Base-by-base conservation (phyloP, 1,140 invertebrate genomes). In the Cephus cinctus region DNA sequence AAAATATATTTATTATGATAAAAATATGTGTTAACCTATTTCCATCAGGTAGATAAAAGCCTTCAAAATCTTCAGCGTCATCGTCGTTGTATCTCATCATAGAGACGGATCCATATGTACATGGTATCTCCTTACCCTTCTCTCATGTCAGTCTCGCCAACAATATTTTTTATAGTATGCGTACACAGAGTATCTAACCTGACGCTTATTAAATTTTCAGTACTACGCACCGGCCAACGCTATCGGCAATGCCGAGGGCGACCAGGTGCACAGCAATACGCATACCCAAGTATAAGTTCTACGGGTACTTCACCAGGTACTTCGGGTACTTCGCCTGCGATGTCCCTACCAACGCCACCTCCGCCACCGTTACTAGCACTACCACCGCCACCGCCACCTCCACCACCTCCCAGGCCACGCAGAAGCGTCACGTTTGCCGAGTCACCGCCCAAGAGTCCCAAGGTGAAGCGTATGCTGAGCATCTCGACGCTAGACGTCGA, bases 181-280 rank as follows among this genome's bases (percentile, higher is more conserved):
- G n/a, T n/a, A n/a, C n/a, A n/a, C n/a, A n/a, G n/a, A n/a, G n/a
- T n/a, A n/a, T n/a, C n/a, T n/a, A n/a, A 27, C 25, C 25, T 6
- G n/a, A 8, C 25, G 19, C 14, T 25, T 50, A 66, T 56, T 54
- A 55, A 56, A 65, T 57, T 83, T 82, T 48, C 81, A 90, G 86
- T 90, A 90, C 64, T 90, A 89, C 78, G 84, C 86, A 31, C 85
- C 87, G 43, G 84, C 85, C 47, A 87, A 85, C 72, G 85, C 88
- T 61, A 84, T 86, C 63, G 82, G 78, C 56, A 79, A 72, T 66
- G 80, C 75, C 55, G 83, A 88, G 70, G 81, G 83, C 75, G 84
- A 87, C 57, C 78, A 85, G 52, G 76, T 88, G 34, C 87, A 88
- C 74, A 86, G 84, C 73, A 89, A 88, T 73, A 85, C 85, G 16